Evolutionary conservation across 2,797 vertebrate species (phyloP), one percentile per base, ranked within the genome.

Genomic region (Momotus momota): DNA sequence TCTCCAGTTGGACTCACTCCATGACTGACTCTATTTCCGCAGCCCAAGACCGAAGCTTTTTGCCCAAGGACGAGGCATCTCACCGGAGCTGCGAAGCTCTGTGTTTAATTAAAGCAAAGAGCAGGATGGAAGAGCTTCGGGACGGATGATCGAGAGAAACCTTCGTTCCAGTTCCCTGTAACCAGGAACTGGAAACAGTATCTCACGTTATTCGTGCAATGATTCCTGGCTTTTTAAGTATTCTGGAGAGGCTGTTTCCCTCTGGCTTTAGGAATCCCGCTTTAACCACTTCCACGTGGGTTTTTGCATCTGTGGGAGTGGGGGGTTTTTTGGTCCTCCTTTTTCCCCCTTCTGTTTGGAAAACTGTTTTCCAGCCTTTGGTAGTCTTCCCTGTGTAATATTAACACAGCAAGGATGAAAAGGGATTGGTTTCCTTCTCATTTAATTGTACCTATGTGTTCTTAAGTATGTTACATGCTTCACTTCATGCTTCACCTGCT

Each of bases 391-490:
- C 17, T 51, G 20, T 70, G 49, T 66, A 55, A 65, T 73, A 62
- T 43, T 62, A 90, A 43, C 72, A 78, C 62, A 90, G 48, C 5
- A 7, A 88, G 77, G 81, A 51, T 35, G 19, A 61, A 49, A 91
- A 90, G n/a, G 83, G 93, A 67, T 81, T 86, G 73, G 75, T 94
- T 95, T 92, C 48, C 57, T 94, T 75, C 67, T 43, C 22, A 5
- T 84, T 86, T 84, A 84, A 91, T 92, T 95, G 83, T 90, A 91
- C 67, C 46, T 95, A 82, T 86, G 62, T 93, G 79, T 62, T 89
- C 91, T 92, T 96, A 96, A 88, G 66, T 81, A 79, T 90, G 80
- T 85, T 90, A 93, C 79, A 86, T 71, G 85, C 66, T 90, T 81
- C 1, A 2, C 62, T 96, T 95, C 89, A 73, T 86, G 87, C 82